phyloP scores from a whole-genome alignment of 2,113 vertebrate genomes.

The Pelmatolapia mariae region DNA sequence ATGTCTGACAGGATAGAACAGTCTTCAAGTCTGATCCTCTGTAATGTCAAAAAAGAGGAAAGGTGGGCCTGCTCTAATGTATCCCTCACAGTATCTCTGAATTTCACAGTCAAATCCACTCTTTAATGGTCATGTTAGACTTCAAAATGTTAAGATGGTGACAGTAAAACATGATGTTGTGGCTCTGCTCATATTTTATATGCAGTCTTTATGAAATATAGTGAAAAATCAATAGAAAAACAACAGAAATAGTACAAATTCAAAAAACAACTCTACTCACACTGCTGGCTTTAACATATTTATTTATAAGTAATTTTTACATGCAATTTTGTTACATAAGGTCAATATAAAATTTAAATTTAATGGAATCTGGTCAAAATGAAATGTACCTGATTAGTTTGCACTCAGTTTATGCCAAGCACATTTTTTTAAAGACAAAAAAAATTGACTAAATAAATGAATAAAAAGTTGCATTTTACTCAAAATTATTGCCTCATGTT shows the following conservation, averaged over 20 bases:
- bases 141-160: neutral
- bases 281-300: neutral
- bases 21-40: neutral
- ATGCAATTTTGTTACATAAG: neutral
- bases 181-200: neutral
- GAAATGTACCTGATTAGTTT: neutral
- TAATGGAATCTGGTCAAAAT: neutral
- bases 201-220: neutral
- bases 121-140: neutral
- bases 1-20: neutral
- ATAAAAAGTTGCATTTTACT: neutral
- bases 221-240: neutral
- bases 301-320: neutral
- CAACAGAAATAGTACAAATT: neutral
- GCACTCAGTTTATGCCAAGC: neutral
- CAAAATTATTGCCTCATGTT: neutral
- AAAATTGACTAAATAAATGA: neutral
- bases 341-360: neutral
- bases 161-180: neutral
- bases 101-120: neutral
- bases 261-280: neutral
- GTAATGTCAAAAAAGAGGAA: neutral
- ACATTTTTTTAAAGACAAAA: neutral
- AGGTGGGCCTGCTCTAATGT: neutral
- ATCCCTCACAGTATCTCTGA: neutral